A percentile compares a stretch with the other conserved stretches of the same genome.
Evolutionary conservation across 2,888 invertebrate genomes (phyloP).

Genomic region (Mythimna pallens): DNA sequence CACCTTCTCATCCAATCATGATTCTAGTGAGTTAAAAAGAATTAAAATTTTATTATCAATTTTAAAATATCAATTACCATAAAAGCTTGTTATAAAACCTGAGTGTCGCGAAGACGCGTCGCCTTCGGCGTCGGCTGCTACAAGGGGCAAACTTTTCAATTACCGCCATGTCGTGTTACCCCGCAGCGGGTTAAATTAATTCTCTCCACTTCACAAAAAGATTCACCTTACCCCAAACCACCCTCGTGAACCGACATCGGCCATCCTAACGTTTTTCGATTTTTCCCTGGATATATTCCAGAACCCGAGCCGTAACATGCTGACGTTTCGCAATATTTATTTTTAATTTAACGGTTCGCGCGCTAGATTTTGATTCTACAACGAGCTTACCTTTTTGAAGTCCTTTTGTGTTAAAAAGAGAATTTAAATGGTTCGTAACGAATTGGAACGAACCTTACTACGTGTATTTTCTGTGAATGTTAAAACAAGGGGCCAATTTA

Average conservation of each 20-base stretch:
- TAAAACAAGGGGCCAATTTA: constrained; percentile 41
- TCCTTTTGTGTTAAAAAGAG: constrained; percentile 82
- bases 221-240: constrained; percentile 86
- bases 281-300: constrained; percentile 81
- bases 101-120: constrained; percentile 78
- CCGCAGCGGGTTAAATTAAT: constrained; percentile 91
- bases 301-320: constrained; percentile 85
- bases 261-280: constrained; percentile 79
- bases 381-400: constrained; percentile 83
- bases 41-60: background rate
- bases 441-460: constrained; percentile 71
- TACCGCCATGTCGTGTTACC: constrained; percentile 90
- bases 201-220: constrained; percentile 91
- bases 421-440: constrained; percentile 75
- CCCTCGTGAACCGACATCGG: constrained; percentile 83
- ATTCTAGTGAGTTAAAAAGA: background rate
- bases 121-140: constrained; percentile 80
- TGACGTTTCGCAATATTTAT: constrained; percentile 90
- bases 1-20: background rate
- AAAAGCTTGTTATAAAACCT: constrained; percentile 69
- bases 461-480: constrained; percentile 60
- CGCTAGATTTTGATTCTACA: constrained; percentile 86
- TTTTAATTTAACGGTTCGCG: constrained; percentile 89
- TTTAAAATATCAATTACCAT: constrained; percentile 68
- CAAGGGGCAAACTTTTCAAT: constrained; percentile 91